These are phyloP conservation scores for Cyanoderma ruficeps DNA, from an alignment of 2,113 vertebrate genomes.

Conservation along the genomic window DNA sequence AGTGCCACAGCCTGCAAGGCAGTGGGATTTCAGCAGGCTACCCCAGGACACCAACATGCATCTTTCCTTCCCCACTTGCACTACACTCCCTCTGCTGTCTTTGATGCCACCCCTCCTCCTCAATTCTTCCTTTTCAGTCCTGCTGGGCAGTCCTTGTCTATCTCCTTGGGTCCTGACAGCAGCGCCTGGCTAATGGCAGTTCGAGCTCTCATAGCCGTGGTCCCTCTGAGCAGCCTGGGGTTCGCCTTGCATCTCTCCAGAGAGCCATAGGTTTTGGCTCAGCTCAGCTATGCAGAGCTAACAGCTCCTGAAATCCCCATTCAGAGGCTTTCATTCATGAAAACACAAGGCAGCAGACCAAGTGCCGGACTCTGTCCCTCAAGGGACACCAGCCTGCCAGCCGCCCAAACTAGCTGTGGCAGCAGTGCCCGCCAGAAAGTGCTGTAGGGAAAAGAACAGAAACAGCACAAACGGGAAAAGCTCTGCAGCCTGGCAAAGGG, in stretches of 20 bases:
- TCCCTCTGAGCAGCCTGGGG: not conserved
- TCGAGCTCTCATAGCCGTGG: fast-evolving
- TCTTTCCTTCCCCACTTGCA: not conserved
- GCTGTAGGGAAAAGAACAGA: not conserved
- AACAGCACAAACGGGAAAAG: not conserved
- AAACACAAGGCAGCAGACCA: not conserved
- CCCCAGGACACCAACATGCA: fast-evolving
- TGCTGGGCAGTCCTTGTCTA: not conserved
- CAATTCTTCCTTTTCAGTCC: not conserved
- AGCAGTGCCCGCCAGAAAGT: not conserved
- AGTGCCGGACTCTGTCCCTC: not conserved
- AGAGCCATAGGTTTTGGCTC: not conserved
- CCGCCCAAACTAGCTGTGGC: not conserved
- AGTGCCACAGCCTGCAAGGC: not conserved
- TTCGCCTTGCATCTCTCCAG: not conserved
- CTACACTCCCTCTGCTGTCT: not conserved
- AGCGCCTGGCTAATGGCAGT: not conserved
- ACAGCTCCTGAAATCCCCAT: not conserved
- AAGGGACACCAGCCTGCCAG: not conserved
- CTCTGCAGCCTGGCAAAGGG: not conserved
- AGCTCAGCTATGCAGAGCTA: not conserved
- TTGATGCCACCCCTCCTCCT: not conserved
- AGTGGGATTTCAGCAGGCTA: not conserved
- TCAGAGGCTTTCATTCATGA: slow-evolving; percentile 56
- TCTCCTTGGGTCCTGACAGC: not conserved